These are phyloP conservation scores for Notolepis coatsorum DNA, from an alignment of 2,797 vertebrate genomes.

Conservation along the genomic window DNA sequence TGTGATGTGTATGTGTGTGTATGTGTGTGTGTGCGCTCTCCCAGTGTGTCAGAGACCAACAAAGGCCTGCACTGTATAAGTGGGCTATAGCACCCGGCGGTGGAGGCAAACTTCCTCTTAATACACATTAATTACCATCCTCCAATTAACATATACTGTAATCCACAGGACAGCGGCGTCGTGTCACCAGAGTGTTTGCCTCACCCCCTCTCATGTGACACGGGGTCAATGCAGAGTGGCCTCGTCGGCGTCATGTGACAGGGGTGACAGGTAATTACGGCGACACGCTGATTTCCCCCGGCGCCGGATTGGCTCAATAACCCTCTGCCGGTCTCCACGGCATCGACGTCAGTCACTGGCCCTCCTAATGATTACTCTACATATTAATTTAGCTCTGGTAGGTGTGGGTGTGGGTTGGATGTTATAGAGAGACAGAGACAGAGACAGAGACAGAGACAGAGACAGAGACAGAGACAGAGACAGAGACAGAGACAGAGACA, in stretches of 20 bases:
- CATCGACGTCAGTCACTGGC: constrained; percentile 1
- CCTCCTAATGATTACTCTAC: neutral
- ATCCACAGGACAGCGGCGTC: constrained; percentile 31
- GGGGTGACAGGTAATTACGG: constrained; percentile 59
- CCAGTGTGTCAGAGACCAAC: neutral
- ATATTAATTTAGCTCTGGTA: neutral
- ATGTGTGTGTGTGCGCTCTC: constrained; percentile 1
- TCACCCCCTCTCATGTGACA: constrained; percentile 27
- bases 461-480: neutral
- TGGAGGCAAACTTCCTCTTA: constrained; percentile 13
- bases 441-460: neutral
- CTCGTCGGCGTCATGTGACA: constrained; percentile 28
- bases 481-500: neutral
- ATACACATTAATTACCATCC: constrained; percentile 19
- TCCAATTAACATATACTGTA: constrained; percentile 42
- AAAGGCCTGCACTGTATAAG: neutral
- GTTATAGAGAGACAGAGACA: neutral
- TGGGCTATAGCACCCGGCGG: constrained; percentile 6
- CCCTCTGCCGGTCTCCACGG: neutral
- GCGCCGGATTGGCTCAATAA: constrained; percentile 16
- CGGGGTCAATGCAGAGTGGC: constrained; percentile 34
- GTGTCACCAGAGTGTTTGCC: constrained; percentile 29
- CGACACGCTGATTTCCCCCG: constrained; percentile 28
- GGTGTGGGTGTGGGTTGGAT: neutral
- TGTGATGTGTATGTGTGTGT: constrained; percentile 3